Evolutionary conservation across 1,140 invertebrate genomes (phyloP), one percentile per base, ranked within the genome.

Genomic region (Cotesia chilonis): DNA sequence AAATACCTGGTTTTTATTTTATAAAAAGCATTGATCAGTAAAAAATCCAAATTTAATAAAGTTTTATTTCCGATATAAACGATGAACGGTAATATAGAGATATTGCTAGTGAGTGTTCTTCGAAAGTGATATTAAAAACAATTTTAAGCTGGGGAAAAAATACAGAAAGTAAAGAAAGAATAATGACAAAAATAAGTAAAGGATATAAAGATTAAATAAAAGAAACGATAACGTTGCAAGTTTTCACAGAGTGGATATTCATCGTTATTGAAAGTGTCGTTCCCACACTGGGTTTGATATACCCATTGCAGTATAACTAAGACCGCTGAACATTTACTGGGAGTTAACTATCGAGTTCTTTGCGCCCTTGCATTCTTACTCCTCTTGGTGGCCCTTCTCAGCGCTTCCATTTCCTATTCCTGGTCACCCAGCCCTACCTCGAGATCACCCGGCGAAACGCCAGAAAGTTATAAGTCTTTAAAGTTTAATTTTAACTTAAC

Each of bases 401-500:
- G 41, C 41, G 7, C 41, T 47, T 47, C 41, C 41, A 47, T 47
- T 47, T 47, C 10, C 41, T 47, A 47, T 47, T 47, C 41, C 41
- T 47, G 6, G 41, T 47, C 41, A 28, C 28, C 28, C 28, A 28
- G 28, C 41, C 6, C 41, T 47, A 47, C 41, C 41, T 47, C 28
- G 7, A 55, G 68, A 60, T 70, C 68, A 61, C 57, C 35, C 20
- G 36, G 63, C 52, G 60, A 70, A 75, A 76, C 75, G 78, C 76
- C 78, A 77, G 69, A 71, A 80, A 80, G 79, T 80, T 81, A 80
- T 79, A 80, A 81, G 80, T 80, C 79, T 81, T 79, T 79, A 79
- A 78, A 81, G 73, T 80, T 81, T 81, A 81, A 81, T 79, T 81
- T 81, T 77, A 80, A 76, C 74, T 77, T 80, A 77, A 72, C 74